Base-by-base conservation (phyloP, 2,888 invertebrate species). In the Eurytoma californica region DNA sequence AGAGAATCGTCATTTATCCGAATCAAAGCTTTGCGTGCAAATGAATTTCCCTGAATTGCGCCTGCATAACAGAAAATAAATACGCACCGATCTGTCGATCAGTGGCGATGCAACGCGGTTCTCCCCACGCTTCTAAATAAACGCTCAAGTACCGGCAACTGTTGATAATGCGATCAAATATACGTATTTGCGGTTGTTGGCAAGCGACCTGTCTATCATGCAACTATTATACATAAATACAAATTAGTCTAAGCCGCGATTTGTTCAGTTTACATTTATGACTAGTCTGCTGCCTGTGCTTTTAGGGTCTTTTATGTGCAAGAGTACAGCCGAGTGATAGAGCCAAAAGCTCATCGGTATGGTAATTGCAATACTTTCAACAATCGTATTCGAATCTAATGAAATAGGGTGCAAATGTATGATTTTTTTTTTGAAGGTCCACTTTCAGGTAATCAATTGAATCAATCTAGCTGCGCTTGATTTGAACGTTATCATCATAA, bases 191-290 rank as follows among this genome's bases (percentile, higher is more conserved):
- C 28, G 69, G 69, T 58, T n/a, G 39, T 28, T 39, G 14, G 16
- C 18, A 39, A 16, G 63, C 57, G 24, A 39, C 55, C 14, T 39
- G 55, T 39, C 30, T 7, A 39, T 20, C 69, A 57, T 20, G 69
- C 47, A 47, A 69, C 69, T 69, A 58, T 53, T 39, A 68, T 49
- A 47, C 58, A 58, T 58, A 69, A 47, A 69, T 69, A 69, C 69
- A 24, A 58, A 58, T 58, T 47, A 58, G 20, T 69, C 30, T 16
- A 16, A 16, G 14, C 61, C 30, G 61, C 28, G 20, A 60, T 60
- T 60, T 12, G 39, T 39, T 39, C 0, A 39, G 39, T 39, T 39
- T 39, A 4, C 39, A 7, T 39, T 4, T 39, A 39, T 7, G 39
- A 39, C 39, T 39, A 7, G 39, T 39, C 39, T 4, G 39, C 39